Conservation (phyloP, 2,797 vertebrate genomes). For the Clarias pachynema region DNA sequence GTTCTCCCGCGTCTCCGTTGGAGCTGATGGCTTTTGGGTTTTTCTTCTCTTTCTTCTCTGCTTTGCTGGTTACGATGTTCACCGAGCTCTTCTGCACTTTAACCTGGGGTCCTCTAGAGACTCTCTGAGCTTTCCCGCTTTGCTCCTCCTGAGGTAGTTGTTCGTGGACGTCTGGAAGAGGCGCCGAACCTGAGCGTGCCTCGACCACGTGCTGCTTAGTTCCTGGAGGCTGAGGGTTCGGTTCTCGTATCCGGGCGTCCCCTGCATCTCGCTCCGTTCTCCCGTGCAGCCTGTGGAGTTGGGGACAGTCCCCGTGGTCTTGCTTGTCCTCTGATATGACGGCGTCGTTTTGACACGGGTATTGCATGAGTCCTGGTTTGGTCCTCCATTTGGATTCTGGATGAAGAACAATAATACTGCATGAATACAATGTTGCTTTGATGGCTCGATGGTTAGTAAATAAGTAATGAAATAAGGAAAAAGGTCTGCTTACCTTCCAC, state of each 20-base stretch:
- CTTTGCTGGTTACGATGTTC: constrained; percentile 67
- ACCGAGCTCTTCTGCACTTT: constrained; percentile 68
- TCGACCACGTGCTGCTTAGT: constrained; percentile 63
- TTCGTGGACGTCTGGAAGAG: constrained; percentile 64
- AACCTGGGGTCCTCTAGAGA: constrained; percentile 71
- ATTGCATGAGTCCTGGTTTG: constrained; percentile 73
- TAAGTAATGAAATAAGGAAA: background rate
- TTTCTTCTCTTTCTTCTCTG: constrained; percentile 77
- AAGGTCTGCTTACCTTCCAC: constrained; percentile 66
- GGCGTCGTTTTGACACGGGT: constrained; percentile 73
- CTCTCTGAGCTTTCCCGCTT: constrained; percentile 64
- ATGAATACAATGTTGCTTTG: background rate
- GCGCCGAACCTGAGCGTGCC: constrained; percentile 46
- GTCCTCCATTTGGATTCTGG: constrained; percentile 76
- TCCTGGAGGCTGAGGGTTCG: constrained; percentile 59
- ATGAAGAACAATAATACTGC: background rate
- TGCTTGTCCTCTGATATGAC: constrained; percentile 70
- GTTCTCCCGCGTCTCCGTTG: constrained; percentile 66
- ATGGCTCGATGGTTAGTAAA: background rate
- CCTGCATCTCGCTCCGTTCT: constrained; percentile 64
- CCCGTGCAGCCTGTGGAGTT: constrained; percentile 73
- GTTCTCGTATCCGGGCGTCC: constrained; percentile 61
- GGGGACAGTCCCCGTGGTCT: constrained; percentile 73
- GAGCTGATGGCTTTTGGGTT: constrained; percentile 73
- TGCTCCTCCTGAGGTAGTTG: constrained; percentile 79